Evolutionary conservation across 2,113 vertebrate genomes (phyloP), one percentile per base, ranked within the genome.

Genomic region (Pygoscelis antarcticus): DNA sequence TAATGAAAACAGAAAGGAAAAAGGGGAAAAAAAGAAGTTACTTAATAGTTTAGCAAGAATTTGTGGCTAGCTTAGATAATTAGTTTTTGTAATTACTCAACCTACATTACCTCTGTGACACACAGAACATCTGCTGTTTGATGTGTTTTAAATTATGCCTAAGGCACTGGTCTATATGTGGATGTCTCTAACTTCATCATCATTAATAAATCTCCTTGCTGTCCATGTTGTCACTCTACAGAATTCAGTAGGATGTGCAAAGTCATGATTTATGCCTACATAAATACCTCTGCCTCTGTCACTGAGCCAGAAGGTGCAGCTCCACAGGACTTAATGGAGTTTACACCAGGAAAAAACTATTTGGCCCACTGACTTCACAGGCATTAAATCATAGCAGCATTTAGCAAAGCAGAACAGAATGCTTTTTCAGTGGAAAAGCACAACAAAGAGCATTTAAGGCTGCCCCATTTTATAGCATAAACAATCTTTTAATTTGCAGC

Each of bases 371-470:
- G 66, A 85, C 44, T 91, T 96, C 84, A 79, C 40, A 47, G 52
- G 30, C 36, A 89, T 92, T 76, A 89, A 92, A 94, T 94, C 93
- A 96, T 12, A 79, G 81, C 87, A 95, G 46, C 34, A 85, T 81
- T 91, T 94, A 95, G 64, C 40, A 91, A 91, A 89, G 71, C 62
- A 80, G 87, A 93, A 94, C 81, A 94, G 78, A 95, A 70, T 1
- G 2, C 51, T 83, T 74, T 42, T 81, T 85, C 78, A 72, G 60
- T 27, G 80, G 62, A 90, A 92, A 93, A 78, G 79, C 38, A 89
- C 55, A 93, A 74, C 0, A 0, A 80, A 87, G n/a, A 74, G 40
- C 40, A 71, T 80, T 80, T 86, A 77, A 89, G 36, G 42, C 55
- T 87, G 78, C 74, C 27, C 44, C 23, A 60, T 87, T 93, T 95